These are phyloP conservation scores for Pagrus major DNA, from an alignment of 2,113 vertebrate species.

Conservation along the genomic window DNA sequence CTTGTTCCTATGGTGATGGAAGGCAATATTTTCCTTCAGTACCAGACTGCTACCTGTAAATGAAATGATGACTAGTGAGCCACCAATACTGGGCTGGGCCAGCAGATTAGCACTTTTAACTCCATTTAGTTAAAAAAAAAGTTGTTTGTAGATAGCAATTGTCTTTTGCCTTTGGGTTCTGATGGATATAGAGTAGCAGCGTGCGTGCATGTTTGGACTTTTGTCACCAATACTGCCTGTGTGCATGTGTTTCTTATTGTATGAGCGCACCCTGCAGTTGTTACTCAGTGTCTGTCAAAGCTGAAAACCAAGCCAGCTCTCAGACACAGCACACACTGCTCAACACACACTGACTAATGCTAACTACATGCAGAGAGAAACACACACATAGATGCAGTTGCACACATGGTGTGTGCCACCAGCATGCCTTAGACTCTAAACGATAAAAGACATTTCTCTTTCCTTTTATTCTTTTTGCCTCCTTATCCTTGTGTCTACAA, in stretches of 20 bases:
- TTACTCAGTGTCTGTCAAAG: background rate
- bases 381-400: background rate
- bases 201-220: background rate
- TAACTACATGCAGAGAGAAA: background rate
- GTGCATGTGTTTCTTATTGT: background rate
- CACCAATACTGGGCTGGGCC: background rate
- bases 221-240: background rate
- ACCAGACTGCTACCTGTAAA: background rate
- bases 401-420: background rate
- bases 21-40: background rate
- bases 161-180: background rate
- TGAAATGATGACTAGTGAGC: slow-evolving; percentile 3
- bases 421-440: background rate
- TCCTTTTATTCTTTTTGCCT: background rate
- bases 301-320: background rate
- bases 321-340: background rate
- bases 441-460: background rate
- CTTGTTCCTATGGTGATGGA: background rate
- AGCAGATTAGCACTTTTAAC: background rate
- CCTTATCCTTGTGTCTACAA: background rate
- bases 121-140: background rate
- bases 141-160: background rate
- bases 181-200: background rate
- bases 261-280: background rate
- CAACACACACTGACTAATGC: background rate